Conservation (phyloP, 2,113 vertebrate genomes). For the Campylomormyrus tamandua region DNA sequence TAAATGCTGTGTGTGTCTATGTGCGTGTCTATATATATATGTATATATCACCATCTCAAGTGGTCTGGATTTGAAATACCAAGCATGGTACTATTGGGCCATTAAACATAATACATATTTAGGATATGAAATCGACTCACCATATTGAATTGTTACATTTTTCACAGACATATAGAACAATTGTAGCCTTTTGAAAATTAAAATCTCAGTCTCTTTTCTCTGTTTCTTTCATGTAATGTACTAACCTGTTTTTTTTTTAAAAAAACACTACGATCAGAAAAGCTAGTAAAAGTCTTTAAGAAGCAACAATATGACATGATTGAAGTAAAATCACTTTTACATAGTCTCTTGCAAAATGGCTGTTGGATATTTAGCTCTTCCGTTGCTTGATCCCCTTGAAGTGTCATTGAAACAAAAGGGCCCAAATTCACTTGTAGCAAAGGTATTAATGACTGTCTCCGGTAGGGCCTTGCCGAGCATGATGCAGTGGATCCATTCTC, state of each 20-base stretch:
- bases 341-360: background rate
- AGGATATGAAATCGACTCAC: background rate
- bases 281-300: background rate
- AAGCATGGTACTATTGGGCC: too few species aligned
- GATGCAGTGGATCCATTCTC: conserved; percentile 93
- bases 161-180: background rate
- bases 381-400: background rate
- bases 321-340: background rate
- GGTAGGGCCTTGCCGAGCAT: conserved; percentile 85
- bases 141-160: background rate
- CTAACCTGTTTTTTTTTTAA: background rate
- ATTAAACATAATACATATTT: background rate
- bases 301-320: background rate
- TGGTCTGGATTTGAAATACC: too few species aligned
- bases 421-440: background rate
- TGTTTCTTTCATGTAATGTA: background rate
- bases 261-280: background rate
- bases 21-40: background rate
- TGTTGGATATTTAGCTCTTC: background rate
- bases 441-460: conserved; percentile 13
- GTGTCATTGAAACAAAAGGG: too few species aligned
- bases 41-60: too few species aligned
- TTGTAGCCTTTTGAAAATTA: background rate
- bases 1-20: too few species aligned
- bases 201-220: background rate